These are phyloP conservation scores for Tanypteryx hageni DNA, from an alignment of 2,888 invertebrate species.

Conservation along the genomic window DNA sequence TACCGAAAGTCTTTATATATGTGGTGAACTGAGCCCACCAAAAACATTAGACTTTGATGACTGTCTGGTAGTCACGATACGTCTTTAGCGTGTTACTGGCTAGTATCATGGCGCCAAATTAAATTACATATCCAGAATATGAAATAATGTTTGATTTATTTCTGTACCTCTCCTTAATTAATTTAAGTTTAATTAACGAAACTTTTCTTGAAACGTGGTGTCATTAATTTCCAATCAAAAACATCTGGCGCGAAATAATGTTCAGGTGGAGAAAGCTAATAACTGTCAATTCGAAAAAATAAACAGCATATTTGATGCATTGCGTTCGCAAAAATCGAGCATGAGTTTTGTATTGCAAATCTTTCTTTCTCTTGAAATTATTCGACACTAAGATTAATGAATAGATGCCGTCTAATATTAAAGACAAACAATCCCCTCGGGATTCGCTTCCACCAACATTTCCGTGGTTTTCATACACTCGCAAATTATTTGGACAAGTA, in stretches of 20 bases:
- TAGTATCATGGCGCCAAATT: slow-evolving; percentile 32
- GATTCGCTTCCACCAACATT: too few relatives aligned
- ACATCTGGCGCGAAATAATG: neutral
- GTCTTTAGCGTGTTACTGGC: neutral
- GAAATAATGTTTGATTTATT: neutral
- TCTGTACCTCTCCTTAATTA: neutral
- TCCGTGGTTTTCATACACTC: too few relatives aligned
- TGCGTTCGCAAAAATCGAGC: neutral
- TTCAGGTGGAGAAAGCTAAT: neutral
- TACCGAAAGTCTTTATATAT: neutral
- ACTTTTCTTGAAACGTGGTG: neutral
- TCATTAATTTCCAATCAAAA: neutral
- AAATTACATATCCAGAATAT: slow-evolving; percentile 39
- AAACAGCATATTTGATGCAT: neutral
- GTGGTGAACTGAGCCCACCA: neutral
- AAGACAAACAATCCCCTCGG: too few relatives aligned
- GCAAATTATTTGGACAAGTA: too few relatives aligned
- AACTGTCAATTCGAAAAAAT: neutral
- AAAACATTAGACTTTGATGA: neutral
- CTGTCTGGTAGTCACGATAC: neutral
- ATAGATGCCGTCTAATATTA: too few relatives aligned
- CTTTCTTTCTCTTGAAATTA: neutral
- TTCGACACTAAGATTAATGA: neutral
- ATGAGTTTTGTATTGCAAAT: neutral
- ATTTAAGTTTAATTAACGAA: neutral